A percentile compares a stretch with the other conserved stretches of the same genome.
Evolutionary conservation across 2,888 invertebrate genomes (phyloP).

Genomic region (Lamellibrachia columna): DNA sequence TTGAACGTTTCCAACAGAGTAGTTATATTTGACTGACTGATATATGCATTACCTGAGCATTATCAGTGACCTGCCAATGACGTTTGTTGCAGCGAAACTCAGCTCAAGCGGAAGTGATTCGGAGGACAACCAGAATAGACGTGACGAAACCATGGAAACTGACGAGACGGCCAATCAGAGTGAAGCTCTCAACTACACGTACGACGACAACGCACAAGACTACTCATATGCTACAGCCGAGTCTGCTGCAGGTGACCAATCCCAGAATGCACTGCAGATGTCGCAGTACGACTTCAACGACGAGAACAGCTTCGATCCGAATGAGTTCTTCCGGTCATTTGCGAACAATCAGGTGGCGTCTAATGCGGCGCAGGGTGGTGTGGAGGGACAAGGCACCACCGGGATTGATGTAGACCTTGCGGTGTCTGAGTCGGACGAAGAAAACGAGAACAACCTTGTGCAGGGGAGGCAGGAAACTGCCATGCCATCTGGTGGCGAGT

Average conservation of each 20-base stretch:
- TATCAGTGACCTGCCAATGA: background rate
- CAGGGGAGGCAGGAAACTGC: constrained; percentile 18
- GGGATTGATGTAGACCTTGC: constrained; percentile 38
- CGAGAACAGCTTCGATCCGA: constrained; percentile 41
- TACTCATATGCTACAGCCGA: constrained; percentile 23
- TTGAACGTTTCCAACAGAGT: too few relatives aligned
- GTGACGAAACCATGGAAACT: constrained; percentile 26
- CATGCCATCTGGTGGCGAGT: constrained; percentile 21
- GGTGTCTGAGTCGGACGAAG: constrained; percentile 40
- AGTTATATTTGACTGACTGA: too few relatives aligned
- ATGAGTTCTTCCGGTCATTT: constrained; percentile 41
- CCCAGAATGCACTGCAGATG: constrained; percentile 19
- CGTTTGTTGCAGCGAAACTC: constrained; percentile 31
- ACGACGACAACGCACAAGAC: constrained; percentile 39
- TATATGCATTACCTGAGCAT: background rate
- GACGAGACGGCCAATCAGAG: constrained; percentile 7
- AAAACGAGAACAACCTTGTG: constrained; percentile 30
- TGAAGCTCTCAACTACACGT: constrained; percentile 20
- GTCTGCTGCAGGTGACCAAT: background rate
- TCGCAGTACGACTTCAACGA: constrained; percentile 30
- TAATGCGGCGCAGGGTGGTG: background rate
- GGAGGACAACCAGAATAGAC: constrained; percentile 24
- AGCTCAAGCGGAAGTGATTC: constrained; percentile 39
- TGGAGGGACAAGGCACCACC: background rate
- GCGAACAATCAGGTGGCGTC: constrained; percentile 26